Percentiles rank a stretch among this genome's conserved stretches.
Evolutionary conservation across 2,113 vertebrate species (phyloP).

Genomic region (Galeopterus variegatus): DNA sequence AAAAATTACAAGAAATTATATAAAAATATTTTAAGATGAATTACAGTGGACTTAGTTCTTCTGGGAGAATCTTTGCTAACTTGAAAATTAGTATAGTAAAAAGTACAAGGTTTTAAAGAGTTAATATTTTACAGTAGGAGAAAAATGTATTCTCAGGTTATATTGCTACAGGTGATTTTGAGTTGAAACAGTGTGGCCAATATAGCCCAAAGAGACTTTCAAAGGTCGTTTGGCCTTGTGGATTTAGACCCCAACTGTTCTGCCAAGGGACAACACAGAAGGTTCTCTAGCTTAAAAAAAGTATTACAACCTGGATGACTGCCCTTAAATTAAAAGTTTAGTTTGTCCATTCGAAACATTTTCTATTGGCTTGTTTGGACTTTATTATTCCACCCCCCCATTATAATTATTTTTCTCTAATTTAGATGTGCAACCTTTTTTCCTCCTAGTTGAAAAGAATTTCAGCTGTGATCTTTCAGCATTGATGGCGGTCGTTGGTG

Average conservation of each 20-base stretch:
- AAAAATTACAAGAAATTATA: slow-evolving; percentile 58
- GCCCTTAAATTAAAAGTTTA: not conserved
- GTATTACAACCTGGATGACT: not conserved
- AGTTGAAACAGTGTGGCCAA: not conserved
- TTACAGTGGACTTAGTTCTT: not conserved
- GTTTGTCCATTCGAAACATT: not conserved
- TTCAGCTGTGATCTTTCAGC: not conserved
- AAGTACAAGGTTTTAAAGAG: slow-evolving; percentile 12
- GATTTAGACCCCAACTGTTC: not conserved
- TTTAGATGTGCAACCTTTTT: not conserved
- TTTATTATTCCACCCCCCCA: not conserved
- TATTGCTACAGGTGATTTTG: slow-evolving; percentile 19
- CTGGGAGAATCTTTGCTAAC: slow-evolving; percentile 48
- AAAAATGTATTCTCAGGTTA: slow-evolving; percentile 40
- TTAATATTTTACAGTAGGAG: slow-evolving; percentile 58
- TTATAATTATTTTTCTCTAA: not conserved
- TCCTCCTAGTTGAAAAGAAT: not conserved
- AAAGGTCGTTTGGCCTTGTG: not conserved
- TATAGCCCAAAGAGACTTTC: not conserved
- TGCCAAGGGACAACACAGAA: not conserved
- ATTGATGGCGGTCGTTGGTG: not conserved
- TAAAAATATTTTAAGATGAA: slow-evolving; percentile 61
- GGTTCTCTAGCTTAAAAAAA: slow-evolving; percentile 2
- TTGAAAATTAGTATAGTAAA: slow-evolving; percentile 48
- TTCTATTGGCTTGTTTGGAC: slow-evolving; percentile 28